These are phyloP conservation scores for Allobates femoralis DNA, from an alignment of 2,797 vertebrate genomes.

Conservation along the genomic window DNA sequence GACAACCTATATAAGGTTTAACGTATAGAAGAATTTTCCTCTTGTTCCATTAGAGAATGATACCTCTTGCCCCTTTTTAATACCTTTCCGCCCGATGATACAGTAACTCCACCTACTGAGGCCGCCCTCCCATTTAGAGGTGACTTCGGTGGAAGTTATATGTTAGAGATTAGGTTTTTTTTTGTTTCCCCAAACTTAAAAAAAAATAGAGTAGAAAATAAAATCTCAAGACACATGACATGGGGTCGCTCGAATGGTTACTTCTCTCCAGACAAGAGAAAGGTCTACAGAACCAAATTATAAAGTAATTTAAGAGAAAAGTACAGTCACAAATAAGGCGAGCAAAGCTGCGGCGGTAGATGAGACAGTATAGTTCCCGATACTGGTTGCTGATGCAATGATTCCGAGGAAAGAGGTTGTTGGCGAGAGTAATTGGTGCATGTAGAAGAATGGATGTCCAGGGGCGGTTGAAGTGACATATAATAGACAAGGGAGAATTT, in stretches of 20 bases:
- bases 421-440: constrained; percentile 61
- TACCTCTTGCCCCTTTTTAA: not conserved
- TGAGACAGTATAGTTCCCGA: constrained; percentile 87
- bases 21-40: not conserved
- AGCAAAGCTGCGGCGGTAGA: constrained; percentile 87
- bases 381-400: constrained; percentile 82
- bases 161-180: constrained; percentile 10
- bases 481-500: constrained; percentile 55
- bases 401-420: constrained; percentile 71
- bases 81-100: not conserved
- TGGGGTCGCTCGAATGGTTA: constrained; percentile 30
- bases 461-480: constrained; percentile 58
- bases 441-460: constrained; percentile 70
- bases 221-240: constrained; percentile 33
- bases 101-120: not conserved
- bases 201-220: not conserved
- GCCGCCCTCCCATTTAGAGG: not conserved
- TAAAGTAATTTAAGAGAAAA: constrained; percentile 83
- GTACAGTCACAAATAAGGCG: constrained; percentile 84
- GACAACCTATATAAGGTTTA: not conserved
- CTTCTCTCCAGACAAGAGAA: not conserved
- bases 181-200: constrained; percentile 29
- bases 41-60: not conserved
- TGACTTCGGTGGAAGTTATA: not conserved
- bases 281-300: constrained; percentile 61